Base-by-base conservation (phyloP, 1,140 invertebrate species). In the Drosophila baimaii region DNA sequence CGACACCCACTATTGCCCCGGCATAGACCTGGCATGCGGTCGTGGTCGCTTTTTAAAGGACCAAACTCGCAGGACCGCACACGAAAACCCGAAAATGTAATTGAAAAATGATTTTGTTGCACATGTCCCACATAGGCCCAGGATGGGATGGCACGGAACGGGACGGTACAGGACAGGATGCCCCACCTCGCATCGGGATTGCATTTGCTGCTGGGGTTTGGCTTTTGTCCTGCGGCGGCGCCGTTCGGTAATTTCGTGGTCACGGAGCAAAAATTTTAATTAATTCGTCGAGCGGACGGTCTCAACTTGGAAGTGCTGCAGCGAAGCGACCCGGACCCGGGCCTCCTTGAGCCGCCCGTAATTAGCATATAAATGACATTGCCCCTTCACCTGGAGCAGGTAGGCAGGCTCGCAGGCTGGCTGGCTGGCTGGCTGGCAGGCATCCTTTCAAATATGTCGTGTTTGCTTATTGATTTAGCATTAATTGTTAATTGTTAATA, bases 401-500 rank as follows among this genome's bases (percentile, higher is more conserved):
- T 13, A 7, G 44, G 44, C 7, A 25, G 47, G 6, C 1, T 5
- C n/a, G 47, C 1, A 15, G 12, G 29, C 17, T 0, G 29, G 12
- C 49, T 17, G 51, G 13, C 13, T 5, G 31, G 15, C 9, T 5
- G 23, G 15, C 3, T 12, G 17, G 1, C 15, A 15, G n/a, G 31
- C 43, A 12, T 31, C 49, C 63, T 55, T 68, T 69, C 63, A 62
- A 62, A 74, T 52, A 62, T 62, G 56, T 74, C 63, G 44, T 64
- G 51, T 59, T 58, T 64, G 61, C 51, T 82, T 82, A 85, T 85
- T 85, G 82, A 85, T 85, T 85, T 85, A 88, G 76, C 82, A 79
- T 82, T 85, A 88, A 85, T 85, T 85, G 82, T 86, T 85, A 79
- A 85, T 86, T 86, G 83, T 85, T 85, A 79, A 88, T 85, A 88